Percentiles rank a stretch among this genome's conserved stretches.
phyloP scores from a whole-genome alignment of 2,113 vertebrate genomes.

The Phylloscopus trochilus region DNA sequence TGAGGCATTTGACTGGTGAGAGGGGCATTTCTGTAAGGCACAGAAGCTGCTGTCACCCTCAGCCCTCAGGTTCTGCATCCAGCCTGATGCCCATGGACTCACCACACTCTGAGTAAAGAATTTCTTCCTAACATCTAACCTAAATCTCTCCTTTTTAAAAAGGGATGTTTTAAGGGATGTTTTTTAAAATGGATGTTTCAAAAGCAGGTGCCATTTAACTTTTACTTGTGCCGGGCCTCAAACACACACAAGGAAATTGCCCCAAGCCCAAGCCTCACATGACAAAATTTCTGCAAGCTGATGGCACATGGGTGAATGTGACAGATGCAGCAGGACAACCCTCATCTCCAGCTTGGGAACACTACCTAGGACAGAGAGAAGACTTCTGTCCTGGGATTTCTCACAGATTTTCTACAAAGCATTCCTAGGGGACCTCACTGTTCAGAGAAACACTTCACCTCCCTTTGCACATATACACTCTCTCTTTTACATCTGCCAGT shows the following conservation, averaged over 20 bases:
- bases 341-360: neutral
- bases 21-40: neutral
- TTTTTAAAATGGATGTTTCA: neutral
- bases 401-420: neutral
- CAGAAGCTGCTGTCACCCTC: neutral
- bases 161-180: too few species aligned
- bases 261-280: neutral
- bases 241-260: rapidly evolving
- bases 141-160: neutral
- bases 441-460: neutral
- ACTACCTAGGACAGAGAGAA: neutral
- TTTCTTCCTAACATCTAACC: neutral
- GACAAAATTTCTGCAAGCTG: neutral
- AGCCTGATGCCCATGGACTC: neutral
- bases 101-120: neutral
- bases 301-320: neutral
- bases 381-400: neutral
- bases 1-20: neutral
- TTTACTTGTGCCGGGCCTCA: neutral
- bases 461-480: rapidly evolving
- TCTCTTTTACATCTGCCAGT: neutral
- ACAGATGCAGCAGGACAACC: neutral
- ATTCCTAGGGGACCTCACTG: neutral
- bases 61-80: neutral
- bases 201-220: neutral